A percentile compares a stretch with the other conserved stretches of the same genome.
Evolutionary conservation across 92 coral and sea anemone genomes (phyloP).

Genomic region (Epizoanthus illoricatus): DNA sequence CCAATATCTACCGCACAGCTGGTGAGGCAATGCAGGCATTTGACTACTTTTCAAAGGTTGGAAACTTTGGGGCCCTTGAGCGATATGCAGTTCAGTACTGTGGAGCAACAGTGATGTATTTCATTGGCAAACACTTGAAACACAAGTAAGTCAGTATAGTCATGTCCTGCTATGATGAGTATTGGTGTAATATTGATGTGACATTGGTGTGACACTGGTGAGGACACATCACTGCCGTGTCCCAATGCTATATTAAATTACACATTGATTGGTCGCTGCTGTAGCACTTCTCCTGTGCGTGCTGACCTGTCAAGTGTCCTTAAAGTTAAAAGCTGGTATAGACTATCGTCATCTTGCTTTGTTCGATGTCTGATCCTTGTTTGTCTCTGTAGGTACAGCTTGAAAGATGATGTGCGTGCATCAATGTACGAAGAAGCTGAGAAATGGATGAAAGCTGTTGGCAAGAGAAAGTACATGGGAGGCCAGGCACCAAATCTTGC

Average conservation of each 20-base stretch:
- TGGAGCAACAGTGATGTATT: constrained; percentile 89
- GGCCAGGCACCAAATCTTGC: constrained; percentile 94
- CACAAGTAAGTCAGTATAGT: constrained; percentile 51
- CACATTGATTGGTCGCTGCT: too few species aligned
- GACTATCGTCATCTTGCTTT: background rate
- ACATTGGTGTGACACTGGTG: too few species aligned
- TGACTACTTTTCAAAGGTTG: constrained; percentile 84
- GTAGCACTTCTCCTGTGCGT: too few species aligned
- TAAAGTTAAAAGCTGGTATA: too few species aligned
- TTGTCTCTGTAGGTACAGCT: constrained; percentile 60
- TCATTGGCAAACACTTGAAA: constrained; percentile 88
- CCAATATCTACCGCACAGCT: constrained; percentile 96
- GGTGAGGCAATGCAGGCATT: constrained; percentile 93
- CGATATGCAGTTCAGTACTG: constrained; percentile 75
- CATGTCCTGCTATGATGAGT: too few species aligned
- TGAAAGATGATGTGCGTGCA: constrained; percentile 91
- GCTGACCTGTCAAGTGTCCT: too few species aligned
- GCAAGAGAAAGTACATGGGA: constrained; percentile 89
- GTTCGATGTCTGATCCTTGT: background rate
- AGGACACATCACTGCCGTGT: too few species aligned
- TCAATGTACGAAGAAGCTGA: constrained; percentile 94
- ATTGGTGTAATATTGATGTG: too few species aligned
- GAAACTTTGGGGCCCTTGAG: constrained; percentile 77
- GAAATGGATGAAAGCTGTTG: constrained; percentile 91
- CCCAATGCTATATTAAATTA: too few species aligned